These are phyloP conservation scores for Cantharis nigra DNA, from an alignment of 2,888 invertebrate species.

Conservation along the genomic window DNA sequence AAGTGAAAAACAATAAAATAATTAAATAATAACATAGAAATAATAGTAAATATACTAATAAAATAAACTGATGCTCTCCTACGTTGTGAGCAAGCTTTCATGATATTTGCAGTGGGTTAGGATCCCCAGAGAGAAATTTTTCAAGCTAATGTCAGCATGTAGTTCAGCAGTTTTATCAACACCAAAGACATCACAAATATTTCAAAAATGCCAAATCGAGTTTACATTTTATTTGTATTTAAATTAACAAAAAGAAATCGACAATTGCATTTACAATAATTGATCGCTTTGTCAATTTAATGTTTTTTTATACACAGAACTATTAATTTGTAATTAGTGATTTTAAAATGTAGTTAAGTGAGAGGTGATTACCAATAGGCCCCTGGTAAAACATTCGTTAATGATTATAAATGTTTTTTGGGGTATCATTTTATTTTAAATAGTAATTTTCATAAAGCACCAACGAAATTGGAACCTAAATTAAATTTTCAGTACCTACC, in stretches of 20 bases:
- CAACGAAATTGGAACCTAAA: background rate
- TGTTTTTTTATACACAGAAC: background rate
- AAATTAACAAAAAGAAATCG: background rate
- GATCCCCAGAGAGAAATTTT: background rate
- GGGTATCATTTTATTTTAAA: slow-evolving; percentile 1
- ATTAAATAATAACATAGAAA: background rate
- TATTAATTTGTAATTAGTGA: slow-evolving; percentile 14
- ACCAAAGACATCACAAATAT: background rate
- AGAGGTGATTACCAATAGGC: background rate
- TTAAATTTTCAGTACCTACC: background rate
- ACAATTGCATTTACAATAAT: background rate
- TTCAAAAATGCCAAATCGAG: background rate
- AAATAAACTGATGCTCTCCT: background rate
- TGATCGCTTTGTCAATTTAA: background rate
- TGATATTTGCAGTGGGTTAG: background rate
- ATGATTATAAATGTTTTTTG: slow-evolving; percentile 9
- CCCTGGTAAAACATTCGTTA: slow-evolving; percentile 1
- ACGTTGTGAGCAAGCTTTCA: background rate
- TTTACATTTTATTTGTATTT: background rate
- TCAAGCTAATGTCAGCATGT: background rate
- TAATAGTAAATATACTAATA: background rate
- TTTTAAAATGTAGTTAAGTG: slow-evolving; percentile 7
- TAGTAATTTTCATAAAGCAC: background rate
- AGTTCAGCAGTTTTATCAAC: background rate
- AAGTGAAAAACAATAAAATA: background rate